Evolutionary conservation across 2,797 vertebrate genomes (phyloP).

Genomic region (Argyrosomus regius): DNA sequence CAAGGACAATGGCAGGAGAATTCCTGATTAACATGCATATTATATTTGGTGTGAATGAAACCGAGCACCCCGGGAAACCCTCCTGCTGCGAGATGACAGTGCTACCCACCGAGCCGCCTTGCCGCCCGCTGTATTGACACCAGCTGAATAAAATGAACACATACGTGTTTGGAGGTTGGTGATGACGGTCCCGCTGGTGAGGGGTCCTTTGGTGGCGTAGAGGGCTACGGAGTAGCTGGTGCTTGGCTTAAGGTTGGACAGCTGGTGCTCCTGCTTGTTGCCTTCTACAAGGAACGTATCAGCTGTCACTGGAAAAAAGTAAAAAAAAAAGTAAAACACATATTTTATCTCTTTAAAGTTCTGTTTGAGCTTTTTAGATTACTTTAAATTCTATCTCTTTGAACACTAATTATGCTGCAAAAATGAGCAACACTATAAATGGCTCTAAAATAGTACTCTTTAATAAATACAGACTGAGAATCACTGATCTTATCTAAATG

Average conservation of each 20-base stretch:
- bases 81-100: slow-evolving; percentile 31
- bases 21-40: neutral
- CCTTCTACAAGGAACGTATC: slow-evolving; percentile 96
- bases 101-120: slow-evolving; percentile 19
- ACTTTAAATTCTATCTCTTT: neutral
- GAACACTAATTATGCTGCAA: neutral
- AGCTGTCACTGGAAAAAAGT: slow-evolving; percentile 86
- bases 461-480: neutral
- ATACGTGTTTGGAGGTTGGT: slow-evolving; percentile 95
- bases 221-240: slow-evolving; percentile 92
- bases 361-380: slow-evolving; percentile 3
- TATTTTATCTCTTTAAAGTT: neutral
- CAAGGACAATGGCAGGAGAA: slow-evolving; percentile 12
- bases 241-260: slow-evolving; percentile 91
- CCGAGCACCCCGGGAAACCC: neutral
- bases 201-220: slow-evolving; percentile 92
- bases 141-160: slow-evolving; percentile 71
- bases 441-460: neutral
- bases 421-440: neutral
- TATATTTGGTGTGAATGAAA: slow-evolving; percentile 32
- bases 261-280: slow-evolving; percentile 90
- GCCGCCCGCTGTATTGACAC: slow-evolving; percentile 1
- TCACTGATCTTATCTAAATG: neutral
- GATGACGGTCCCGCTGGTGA: slow-evolving; percentile 91
- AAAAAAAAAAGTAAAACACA: slow-evolving; percentile 6